Evolutionary conservation across 2,113 vertebrate genomes (phyloP).

Genomic region (Chrysemys picta): DNA sequence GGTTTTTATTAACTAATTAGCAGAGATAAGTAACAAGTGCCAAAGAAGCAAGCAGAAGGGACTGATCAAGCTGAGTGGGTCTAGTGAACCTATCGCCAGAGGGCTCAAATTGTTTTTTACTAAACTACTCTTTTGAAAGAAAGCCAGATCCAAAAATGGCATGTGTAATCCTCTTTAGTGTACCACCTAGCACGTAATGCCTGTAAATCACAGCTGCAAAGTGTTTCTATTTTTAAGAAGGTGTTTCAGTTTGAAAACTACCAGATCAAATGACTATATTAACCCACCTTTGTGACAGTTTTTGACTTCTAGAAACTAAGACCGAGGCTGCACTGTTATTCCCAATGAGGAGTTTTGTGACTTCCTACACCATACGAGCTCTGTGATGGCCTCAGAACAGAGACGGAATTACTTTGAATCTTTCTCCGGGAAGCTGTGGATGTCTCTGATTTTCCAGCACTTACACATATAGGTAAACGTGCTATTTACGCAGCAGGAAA

Average conservation of each 20-base stretch:
- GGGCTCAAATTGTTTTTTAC: neutral
- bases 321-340: neutral
- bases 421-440: neutral
- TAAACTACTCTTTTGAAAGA: neutral
- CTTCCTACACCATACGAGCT: neutral
- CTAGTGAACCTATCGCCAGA: neutral
- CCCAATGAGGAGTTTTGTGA: neutral
- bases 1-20: neutral
- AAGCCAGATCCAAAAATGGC: neutral
- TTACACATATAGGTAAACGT: neutral
- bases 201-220: neutral
- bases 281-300: neutral
- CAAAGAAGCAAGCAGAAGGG: neutral
- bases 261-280: neutral
- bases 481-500: neutral
- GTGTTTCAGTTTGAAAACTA: accelerated
- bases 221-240: neutral
- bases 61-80: neutral
- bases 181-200: accelerated
- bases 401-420: neutral
- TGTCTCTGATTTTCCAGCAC: neutral
- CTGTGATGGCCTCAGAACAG: neutral
- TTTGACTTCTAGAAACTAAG: neutral
- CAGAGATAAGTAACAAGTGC: neutral
- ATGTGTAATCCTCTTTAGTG: neutral